These are phyloP conservation scores for Aurelia sp. DNA, from an alignment of 30 jellyfish, hydroid and myxozoan genomes.

Conservation along the genomic window DNA sequence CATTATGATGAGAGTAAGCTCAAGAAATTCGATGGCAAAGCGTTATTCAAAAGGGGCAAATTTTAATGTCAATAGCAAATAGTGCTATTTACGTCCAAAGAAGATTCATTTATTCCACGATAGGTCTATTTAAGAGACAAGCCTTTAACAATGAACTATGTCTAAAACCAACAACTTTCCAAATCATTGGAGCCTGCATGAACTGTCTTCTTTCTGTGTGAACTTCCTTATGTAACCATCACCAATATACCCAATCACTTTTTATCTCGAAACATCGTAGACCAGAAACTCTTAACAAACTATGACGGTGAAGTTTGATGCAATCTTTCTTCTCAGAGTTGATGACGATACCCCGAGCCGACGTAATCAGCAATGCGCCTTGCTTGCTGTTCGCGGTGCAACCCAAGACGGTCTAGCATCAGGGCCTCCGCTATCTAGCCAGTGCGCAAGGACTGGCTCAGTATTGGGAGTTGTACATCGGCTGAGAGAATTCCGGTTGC, in stretches of 20 bases:
- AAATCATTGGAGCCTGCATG: too few relatives aligned
- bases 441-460: slow-evolving; percentile 91
- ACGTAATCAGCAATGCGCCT: not conserved
- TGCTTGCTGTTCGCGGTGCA: slow-evolving; percentile 66
- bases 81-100: too few relatives aligned
- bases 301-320: slow-evolving; percentile 29
- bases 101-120: too few relatives aligned
- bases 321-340: slow-evolving; percentile 8
- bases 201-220: too few relatives aligned
- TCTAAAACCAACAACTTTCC: too few relatives aligned
- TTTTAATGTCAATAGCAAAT: too few relatives aligned
- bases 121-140: too few relatives aligned
- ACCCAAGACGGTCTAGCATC: slow-evolving; percentile 71
- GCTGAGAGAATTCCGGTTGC: slow-evolving; percentile 99
- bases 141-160: too few relatives aligned
- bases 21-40: too few relatives aligned
- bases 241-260: slow-evolving; percentile 1
- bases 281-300: slow-evolving; percentile 61
- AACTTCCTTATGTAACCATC: not conserved
- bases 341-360: slow-evolving; percentile 26
- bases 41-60: too few relatives aligned
- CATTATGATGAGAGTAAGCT: too few relatives aligned
- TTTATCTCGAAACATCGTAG: slow-evolving; percentile 24
- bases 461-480: slow-evolving; percentile 99
- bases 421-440: slow-evolving; percentile 76